Percentiles rank a stretch among this genome's conserved stretches.
Evolutionary conservation across 2,113 vertebrate species (phyloP).

Genomic region (Turnix velox): DNA sequence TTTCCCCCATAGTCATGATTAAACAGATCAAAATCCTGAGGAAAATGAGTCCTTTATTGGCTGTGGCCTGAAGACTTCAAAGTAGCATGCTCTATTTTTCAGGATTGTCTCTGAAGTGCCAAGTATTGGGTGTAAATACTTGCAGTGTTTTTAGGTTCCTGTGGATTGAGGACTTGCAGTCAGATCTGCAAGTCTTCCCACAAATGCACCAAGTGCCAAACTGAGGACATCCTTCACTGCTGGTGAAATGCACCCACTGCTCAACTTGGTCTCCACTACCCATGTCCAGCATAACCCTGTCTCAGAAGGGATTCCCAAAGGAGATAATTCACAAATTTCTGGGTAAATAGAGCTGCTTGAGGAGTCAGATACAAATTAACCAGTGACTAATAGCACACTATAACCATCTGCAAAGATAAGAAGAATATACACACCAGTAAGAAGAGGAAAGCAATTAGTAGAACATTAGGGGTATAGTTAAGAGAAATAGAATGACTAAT

Average conservation of each 20-base stretch:
- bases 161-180: neutral
- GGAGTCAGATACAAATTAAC: neutral
- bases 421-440: neutral
- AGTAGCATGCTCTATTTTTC: neutral
- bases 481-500: constrained; percentile 24
- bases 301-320: neutral
- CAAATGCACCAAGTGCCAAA: neutral
- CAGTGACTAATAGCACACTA: neutral
- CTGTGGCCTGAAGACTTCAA: neutral
- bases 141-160: neutral
- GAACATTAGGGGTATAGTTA: neutral
- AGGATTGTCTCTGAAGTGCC: neutral
- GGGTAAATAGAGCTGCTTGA: neutral
- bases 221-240: neutral
- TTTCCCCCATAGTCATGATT: neutral
- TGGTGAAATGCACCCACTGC: neutral
- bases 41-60: neutral
- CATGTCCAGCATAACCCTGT: neutral
- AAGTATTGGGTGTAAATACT: neutral
- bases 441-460: constrained; percentile 24
- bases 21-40: neutral
- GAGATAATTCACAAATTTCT: neutral
- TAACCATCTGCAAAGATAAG: neutral
- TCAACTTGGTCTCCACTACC: neutral
- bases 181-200: neutral